Evolutionary conservation across 2,888 invertebrate species (phyloP), one percentile per base, ranked within the genome.

Genomic region (Conops quadrifasciatus): DNA sequence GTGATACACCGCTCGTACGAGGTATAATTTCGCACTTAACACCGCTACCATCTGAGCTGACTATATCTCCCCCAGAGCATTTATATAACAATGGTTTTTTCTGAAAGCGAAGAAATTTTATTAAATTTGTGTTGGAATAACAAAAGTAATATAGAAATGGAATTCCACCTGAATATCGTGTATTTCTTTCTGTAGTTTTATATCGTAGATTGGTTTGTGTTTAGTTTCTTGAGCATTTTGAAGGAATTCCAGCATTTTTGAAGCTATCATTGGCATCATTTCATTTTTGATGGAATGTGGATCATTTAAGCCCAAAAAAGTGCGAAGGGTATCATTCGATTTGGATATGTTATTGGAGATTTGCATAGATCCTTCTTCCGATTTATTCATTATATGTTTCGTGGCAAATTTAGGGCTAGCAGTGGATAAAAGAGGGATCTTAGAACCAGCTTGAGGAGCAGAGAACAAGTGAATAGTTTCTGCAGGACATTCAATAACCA

Each of bases 101-200:
- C 81, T 81, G 62, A 5, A 58, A 71, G 70, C 45, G 19, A 49
- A 7, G 36, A 64, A 53, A 63, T n/a, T 43, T 49, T 26, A 15
- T 47, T 60, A 11, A 45, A 19, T 49, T 19, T 2, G 13, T 47
- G 47, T 36, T 36, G 36, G 36, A 36, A 9, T 36, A 7, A 64
- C 7, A 13, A 4, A n/a, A n/a, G 36, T 64, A 47, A 53, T 7
- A 43, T 58, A 59, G 24, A 47, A 60, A 16, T 19, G 21, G 49
- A 19, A 21, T 36, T 68, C 75, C 71, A 83, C 83, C 77, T 83
- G 83, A 4, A 83, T 62, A 2, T 75, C 63, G 1, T 79, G 79
- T 58, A 83, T 76, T 60, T 81, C 77, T 59, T 79, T 80, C 70
- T 84, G 82, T 9, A 83, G 72, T 26, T 80, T 76, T 71, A 78